phyloP scores from a whole-genome alignment of 1,140 invertebrate species.

The Ganaspis sp. region DNA sequence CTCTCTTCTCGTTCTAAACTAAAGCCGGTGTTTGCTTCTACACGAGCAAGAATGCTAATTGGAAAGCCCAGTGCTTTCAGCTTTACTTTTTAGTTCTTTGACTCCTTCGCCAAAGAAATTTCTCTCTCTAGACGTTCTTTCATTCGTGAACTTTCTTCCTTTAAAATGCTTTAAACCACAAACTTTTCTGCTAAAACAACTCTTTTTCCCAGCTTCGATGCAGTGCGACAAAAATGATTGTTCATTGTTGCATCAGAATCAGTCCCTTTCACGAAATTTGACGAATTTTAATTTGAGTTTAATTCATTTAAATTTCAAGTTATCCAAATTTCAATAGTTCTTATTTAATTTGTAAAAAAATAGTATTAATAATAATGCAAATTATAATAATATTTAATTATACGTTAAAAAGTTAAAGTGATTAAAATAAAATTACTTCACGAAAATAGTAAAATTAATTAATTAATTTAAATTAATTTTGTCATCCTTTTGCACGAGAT shows the following conservation, averaged over 20 bases:
- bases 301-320: neutral
- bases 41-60: slow-evolving; percentile 66
- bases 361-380: too few species aligned
- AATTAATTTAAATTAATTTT: too few species aligned
- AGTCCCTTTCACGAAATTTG: too few species aligned
- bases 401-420: too few species aligned
- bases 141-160: neutral
- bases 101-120: slow-evolving; percentile 33
- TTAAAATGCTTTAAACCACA: neutral
- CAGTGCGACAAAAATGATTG: neutral
- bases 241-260: too few species aligned
- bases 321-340: too few species aligned
- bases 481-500: too few species aligned
- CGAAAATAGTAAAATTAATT: too few species aligned
- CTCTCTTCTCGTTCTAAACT: slow-evolving; percentile 36
- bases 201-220: neutral
- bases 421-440: too few species aligned
- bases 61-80: slow-evolving; percentile 60
- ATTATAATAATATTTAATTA: too few species aligned
- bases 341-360: too few species aligned
- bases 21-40: slow-evolving; percentile 21
- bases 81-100: slow-evolving; percentile 28
- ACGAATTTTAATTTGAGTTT: neutral
- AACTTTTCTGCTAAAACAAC: neutral
- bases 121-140: slow-evolving; percentile 32